Evolutionary conservation across 2,888 invertebrate genomes (phyloP), one percentile per base, ranked within the genome.

Genomic region (Caenorhabditis panamensis): DNA sequence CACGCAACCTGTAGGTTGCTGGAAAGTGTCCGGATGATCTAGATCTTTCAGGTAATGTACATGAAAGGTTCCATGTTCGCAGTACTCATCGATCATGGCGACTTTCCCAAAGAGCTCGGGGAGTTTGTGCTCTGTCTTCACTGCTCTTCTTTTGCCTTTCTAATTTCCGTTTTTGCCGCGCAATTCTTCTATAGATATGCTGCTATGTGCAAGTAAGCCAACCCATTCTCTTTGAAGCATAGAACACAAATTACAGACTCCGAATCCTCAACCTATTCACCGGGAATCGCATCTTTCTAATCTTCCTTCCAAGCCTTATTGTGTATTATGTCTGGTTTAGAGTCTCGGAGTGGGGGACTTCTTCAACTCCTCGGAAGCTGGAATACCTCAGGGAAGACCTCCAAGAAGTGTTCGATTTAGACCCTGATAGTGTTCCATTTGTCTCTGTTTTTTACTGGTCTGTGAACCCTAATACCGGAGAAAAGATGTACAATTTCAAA

Each of bases 41-140:
- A n/a, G n/a, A n/a, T 9, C 9, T 31, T 31, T 9, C 31, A 31
- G 41, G 41, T 41, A 13, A 41, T 41, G 41, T 13, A 41, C 41
- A 41, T 41, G 41, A 41, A 41, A 41, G 41, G 41, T 13, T 41
- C 41, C 41, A 41, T 41, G 41, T 41, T 41, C 41, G 41, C 41
- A 41, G 41, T 41, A 2, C 13, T 41, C 8, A 41, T 41, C 41
- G 41, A 41, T 13, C 6, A 41, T 13, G 11, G 6, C 41, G 41
- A 41, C 41, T 41, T 41, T 13, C 8, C 41, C 11, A 6, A 6
- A 13, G 41, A 41, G 41, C 8, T 41, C 41, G 41, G 41, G 11
- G 41, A 41, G 41, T 13, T 41, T 13, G 13, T 41, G 2, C 41
- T 41, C 13, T 41, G 41, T 13, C 41, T 41, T 41, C 41, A 41